Conservation (phyloP, 2,113 vertebrate species). For the Ictidomys tridecemlineatus region DNA sequence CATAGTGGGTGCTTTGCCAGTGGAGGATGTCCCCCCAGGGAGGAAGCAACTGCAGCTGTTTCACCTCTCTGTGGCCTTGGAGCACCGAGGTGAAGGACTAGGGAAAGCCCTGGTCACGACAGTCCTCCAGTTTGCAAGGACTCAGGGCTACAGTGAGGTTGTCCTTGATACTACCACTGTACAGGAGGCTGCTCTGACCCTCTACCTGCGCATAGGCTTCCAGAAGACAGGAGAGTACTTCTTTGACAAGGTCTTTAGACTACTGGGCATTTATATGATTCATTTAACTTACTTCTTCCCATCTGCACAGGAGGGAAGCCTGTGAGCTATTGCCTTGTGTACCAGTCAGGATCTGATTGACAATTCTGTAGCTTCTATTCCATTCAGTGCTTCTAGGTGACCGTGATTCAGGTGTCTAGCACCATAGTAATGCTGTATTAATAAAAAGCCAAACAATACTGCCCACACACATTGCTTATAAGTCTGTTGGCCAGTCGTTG, state of each 20-base stretch:
- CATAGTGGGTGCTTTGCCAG: background rate
- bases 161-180: background rate
- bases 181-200: background rate
- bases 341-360: accelerated
- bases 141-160: slow-evolving; percentile 46
- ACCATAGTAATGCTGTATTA: background rate
- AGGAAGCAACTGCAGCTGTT: slow-evolving; percentile 40
- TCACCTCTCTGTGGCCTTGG: slow-evolving; percentile 34
- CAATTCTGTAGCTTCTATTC: background rate
- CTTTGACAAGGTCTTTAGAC: accelerated
- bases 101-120: slow-evolving; percentile 61
- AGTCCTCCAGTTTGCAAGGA: slow-evolving; percentile 67
- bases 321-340: background rate
- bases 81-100: slow-evolving; percentile 50
- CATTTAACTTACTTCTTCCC: background rate
- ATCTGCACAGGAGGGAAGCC: background rate
- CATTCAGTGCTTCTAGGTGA: background rate
- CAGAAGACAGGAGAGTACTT: background rate
- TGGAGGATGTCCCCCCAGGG: background rate
- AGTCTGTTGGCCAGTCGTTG: background rate
- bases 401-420: background rate
- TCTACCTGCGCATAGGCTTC: slow-evolving; percentile 71
- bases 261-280: accelerated
- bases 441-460: background rate
- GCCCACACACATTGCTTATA: background rate